Evolutionary conservation across 2,888 invertebrate species (phyloP), one percentile per base, ranked within the genome.

Genomic region (Rhagophthalmus giganteus): DNA sequence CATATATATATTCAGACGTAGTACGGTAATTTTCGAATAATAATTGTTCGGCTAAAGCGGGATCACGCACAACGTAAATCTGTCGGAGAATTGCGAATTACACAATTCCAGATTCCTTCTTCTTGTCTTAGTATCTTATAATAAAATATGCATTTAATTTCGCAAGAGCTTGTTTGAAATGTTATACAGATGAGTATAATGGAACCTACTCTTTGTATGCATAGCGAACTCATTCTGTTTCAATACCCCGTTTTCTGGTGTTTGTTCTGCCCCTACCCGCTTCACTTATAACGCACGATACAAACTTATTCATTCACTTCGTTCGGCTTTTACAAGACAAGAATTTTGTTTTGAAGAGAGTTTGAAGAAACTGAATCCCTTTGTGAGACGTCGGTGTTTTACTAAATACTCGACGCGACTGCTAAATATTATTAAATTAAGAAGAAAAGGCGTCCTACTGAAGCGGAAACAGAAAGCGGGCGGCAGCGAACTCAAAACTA

Each of bases 351-450:
- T 64, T 59, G 61, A 66, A 69, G 66, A 66, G 66, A 68, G 63
- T 66, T 54, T 64, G 61, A 64, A 67, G 64, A 67, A 69, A 63
- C 60, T 61, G 60, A 54, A 60, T 60, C 58, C 60, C 64, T 66
- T 64, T 64, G 65, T 63, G 61, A 64, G 56, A 60, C 61, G 66
- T 64, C 64, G 63, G 65, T 66, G 66, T 64, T 64, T 65, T 66
- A 65, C 68, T 67, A 69, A 67, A 67, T 67, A 67, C 64, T 60
- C 65, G 66, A 62, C 62, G 63, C 59, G 67, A 62, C 64, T 67
- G 66, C 69, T 69, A 69, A 71, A 71, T 70, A 68, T 69, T 70
- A 71, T 71, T 69, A 68, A 71, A 71, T 71, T 71, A 71, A 68
- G 70, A 68, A 69, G 70, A 68, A 70, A 69, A 68, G 68, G 66